Percentiles rank a stretch among this genome's conserved stretches.
Conservation (phyloP, 2,888 invertebrate genomes). For the Mycogona germanica region DNA sequence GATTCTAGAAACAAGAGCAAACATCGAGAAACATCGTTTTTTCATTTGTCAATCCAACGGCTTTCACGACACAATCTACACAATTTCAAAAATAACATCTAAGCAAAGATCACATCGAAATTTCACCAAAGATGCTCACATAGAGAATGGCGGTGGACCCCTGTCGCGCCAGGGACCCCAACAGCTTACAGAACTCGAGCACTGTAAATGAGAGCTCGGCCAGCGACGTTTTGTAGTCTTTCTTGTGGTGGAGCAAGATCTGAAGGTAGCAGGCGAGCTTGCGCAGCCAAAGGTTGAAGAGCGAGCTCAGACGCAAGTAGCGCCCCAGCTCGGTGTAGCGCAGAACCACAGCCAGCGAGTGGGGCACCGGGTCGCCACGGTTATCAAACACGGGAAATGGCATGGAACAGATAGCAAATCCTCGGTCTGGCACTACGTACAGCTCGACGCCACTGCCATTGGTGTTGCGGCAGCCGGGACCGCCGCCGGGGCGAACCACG, state of each 20-base stretch:
- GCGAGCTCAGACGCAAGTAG: conserved; percentile 9
- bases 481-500: not conserved
- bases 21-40: too few species aligned
- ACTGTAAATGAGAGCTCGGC: conserved; percentile 5
- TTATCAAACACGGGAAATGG: conserved; percentile 10
- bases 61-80: too few species aligned
- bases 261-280: conserved; percentile 7
- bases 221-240: conserved; percentile 5
- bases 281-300: conserved; percentile 12
- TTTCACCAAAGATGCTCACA: too few species aligned
- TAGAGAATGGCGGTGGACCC: too few species aligned
- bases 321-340: not conserved
- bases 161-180: not conserved
- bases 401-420: conserved; percentile 15
- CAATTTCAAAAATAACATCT: too few species aligned
- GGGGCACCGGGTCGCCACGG: conserved; percentile 3
- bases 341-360: conserved; percentile 15
- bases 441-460: conserved; percentile 7
- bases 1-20: too few species aligned
- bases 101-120: too few species aligned
- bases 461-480: not conserved
- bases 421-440: conserved; percentile 13
- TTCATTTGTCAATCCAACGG: too few species aligned
- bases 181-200: conserved; percentile 7
- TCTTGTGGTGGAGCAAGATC: conserved; percentile 7